These are phyloP conservation scores for Falco naumanni DNA, from an alignment of 2,797 vertebrate species.

Conservation along the genomic window DNA sequence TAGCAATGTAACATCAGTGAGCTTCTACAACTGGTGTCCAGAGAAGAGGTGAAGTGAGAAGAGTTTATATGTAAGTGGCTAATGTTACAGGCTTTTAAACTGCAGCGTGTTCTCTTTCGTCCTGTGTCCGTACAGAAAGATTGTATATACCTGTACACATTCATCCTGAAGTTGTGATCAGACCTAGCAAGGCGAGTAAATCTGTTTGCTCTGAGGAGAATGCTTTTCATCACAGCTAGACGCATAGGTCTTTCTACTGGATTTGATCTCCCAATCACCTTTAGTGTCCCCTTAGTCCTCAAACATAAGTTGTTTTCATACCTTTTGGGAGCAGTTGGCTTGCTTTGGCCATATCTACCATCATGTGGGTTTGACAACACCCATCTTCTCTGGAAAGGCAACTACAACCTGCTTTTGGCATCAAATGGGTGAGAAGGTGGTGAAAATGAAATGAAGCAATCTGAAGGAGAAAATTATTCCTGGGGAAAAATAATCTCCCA, in stretches of 20 bases:
- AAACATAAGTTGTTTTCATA: neutral
- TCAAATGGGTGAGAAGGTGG: neutral
- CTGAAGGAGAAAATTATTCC: neutral
- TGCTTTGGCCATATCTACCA: neutral
- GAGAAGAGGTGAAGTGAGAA: constrained; percentile 36
- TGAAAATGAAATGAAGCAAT: neutral
- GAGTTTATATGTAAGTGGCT: constrained; percentile 34
- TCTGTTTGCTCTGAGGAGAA: constrained; percentile 65
- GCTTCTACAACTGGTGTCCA: constrained; percentile 44
- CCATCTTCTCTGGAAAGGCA: neutral
- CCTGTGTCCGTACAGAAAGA: constrained; percentile 31
- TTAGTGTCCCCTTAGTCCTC: neutral
- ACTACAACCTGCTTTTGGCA: neutral
- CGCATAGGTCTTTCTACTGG: neutral
- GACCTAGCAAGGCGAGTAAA: constrained; percentile 4
- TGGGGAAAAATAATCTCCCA: neutral
- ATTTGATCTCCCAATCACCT: neutral
- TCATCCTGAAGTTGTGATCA: constrained; percentile 56
- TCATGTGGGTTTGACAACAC: neutral
- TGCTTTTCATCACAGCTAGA: constrained; percentile 5
- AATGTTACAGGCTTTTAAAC: constrained; percentile 16
- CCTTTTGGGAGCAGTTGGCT: neutral
- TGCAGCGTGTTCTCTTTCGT: constrained; percentile 52
- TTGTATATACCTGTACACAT: neutral
- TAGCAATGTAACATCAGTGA: constrained; percentile 2